Percentiles rank a stretch among this genome's conserved stretches.
Conservation (phyloP, 2,797 vertebrate genomes). For the Perodicticus potto region DNA sequence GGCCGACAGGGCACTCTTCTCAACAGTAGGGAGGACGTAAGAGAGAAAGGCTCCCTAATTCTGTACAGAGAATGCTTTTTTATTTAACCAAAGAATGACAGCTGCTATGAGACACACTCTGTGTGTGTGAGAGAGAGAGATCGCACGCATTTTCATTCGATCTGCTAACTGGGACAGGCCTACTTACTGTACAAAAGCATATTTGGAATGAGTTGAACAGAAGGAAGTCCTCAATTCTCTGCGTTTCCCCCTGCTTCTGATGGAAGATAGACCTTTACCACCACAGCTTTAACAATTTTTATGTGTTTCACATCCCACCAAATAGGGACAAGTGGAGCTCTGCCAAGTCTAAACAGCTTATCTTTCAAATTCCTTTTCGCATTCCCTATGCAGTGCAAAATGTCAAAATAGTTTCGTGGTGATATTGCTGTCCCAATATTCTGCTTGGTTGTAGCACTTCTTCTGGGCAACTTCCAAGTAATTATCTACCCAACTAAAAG, state of each 20-base stretch:
- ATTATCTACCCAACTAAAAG: neutral
- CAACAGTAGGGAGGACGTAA: neutral
- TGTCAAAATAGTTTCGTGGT: slow-evolving; percentile 84
- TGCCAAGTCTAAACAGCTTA: slow-evolving; percentile 85
- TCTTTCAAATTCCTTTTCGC: slow-evolving; percentile 87
- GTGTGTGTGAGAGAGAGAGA: neutral
- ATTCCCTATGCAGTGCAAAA: slow-evolving; percentile 84
- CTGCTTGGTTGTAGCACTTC: slow-evolving; percentile 47
- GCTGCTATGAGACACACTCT: neutral
- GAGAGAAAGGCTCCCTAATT: neutral
- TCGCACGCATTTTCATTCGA: accelerated
- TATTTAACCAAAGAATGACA: neutral
- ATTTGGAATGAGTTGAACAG: neutral
- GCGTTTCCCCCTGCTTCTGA: neutral
- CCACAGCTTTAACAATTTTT: slow-evolving; percentile 22
- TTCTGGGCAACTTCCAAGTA: slow-evolving; percentile 46
- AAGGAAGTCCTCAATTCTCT: neutral
- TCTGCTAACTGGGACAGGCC: neutral
- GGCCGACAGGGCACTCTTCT: neutral
- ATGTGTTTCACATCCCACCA: slow-evolving; percentile 82
- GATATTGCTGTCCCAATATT: slow-evolving; percentile 65
- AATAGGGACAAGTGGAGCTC: slow-evolving; percentile 84
- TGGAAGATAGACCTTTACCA: slow-evolving; percentile 21
- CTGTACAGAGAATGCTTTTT: neutral
- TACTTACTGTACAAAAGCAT: neutral